Evolutionary conservation across 1,140 invertebrate genomes (phyloP).

Genomic region (Papilio xuthus): DNA sequence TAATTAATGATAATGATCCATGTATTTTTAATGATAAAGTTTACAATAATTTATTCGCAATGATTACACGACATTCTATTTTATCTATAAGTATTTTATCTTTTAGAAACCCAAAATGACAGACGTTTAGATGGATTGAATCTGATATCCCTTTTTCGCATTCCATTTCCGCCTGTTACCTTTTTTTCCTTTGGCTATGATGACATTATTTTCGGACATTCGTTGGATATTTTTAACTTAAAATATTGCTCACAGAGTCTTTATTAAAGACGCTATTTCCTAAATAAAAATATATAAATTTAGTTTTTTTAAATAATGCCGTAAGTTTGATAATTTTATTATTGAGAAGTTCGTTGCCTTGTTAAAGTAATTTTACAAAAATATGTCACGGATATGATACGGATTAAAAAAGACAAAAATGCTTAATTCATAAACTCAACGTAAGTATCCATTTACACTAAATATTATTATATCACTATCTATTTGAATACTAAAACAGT

Average conservation of each 20-base stretch:
- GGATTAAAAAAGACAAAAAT: no score
- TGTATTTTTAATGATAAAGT: neutral
- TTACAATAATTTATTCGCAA: neutral
- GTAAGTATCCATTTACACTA: no score
- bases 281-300: no score
- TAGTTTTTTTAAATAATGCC: no score
- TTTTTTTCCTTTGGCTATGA: neutral
- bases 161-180: neutral
- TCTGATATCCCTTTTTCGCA: slow-evolving; percentile 15
- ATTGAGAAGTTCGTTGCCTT: no score
- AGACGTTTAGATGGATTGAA: slow-evolving; percentile 7
- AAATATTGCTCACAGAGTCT: neutral
- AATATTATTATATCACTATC: neutral
- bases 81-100: neutral
- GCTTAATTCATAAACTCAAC: no score
- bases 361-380: no score
- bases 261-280: neutral
- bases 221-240: neutral
- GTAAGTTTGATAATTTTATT: no score
- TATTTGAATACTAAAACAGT: neutral
- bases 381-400: no score
- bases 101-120: slow-evolving; percentile 5
- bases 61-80: neutral
- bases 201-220: neutral
- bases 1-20: neutral